Conservation (phyloP, 2,888 invertebrate genomes). For the Ophion obscuratus region DNA sequence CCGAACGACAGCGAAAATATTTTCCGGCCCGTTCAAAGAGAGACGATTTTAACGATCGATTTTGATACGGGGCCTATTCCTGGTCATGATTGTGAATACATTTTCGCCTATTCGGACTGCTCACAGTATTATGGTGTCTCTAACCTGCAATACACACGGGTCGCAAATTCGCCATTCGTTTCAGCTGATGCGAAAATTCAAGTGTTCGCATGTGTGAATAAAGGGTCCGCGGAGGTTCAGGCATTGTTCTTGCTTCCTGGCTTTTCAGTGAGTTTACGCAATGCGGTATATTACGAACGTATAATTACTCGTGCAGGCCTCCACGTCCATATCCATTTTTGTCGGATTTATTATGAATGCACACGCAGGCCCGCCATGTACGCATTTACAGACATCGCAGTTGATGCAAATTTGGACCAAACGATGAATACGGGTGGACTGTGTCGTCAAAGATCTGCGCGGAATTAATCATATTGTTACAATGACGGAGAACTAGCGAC, state of each 20-base stretch:
- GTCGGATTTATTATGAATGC: background rate
- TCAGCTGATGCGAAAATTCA: slow-evolving; percentile 50
- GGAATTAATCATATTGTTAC: background rate
- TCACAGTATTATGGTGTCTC: background rate
- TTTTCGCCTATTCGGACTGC: background rate
- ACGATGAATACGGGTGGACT: background rate
- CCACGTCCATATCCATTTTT: background rate
- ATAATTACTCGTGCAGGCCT: slow-evolving; percentile 20
- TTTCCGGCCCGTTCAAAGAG: too few species aligned
- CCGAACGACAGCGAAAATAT: too few species aligned
- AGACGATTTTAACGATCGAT: too few species aligned
- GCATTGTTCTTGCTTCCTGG: slow-evolving; percentile 41
- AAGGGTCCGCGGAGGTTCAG: slow-evolving; percentile 10
- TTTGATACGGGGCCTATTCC: background rate
- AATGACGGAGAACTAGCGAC: background rate
- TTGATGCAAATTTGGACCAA: background rate
- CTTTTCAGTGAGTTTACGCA: slow-evolving; percentile 12
- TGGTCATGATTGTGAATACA: background rate
- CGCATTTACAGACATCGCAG: background rate
- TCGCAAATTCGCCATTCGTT: slow-evolving; percentile 45
- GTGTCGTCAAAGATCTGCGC: background rate
- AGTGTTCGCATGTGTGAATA: slow-evolving; percentile 33
- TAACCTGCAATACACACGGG: background rate
- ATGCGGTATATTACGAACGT: background rate
- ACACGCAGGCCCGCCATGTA: background rate